Evolutionary conservation across 2,113 vertebrate genomes (phyloP).

Genomic region (Scartelaos histophorus): DNA sequence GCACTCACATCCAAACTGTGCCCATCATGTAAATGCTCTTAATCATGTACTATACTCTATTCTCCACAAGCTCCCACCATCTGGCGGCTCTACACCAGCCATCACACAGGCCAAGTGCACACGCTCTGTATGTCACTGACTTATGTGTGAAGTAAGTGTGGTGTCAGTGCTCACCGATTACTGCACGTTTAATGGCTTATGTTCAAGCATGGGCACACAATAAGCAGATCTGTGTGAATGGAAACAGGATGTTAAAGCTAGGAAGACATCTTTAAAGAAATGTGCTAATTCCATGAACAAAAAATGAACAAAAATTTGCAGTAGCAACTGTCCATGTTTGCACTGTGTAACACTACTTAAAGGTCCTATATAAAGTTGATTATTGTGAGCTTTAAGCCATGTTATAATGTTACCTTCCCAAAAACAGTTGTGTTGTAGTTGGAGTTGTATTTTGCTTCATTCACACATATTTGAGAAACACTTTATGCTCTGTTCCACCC

Average conservation of each 20-base stretch:
- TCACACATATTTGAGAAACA: too few species aligned
- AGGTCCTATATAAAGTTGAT: too few species aligned
- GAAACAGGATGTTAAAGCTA: neutral
- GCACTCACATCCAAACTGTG: conserved; percentile 41
- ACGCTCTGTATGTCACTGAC: conserved; percentile 18
- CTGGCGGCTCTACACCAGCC: conserved; percentile 32
- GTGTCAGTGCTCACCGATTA: neutral
- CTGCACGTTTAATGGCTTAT: neutral
- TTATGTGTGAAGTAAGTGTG: conserved; percentile 11
- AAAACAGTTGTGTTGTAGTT: too few species aligned
- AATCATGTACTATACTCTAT: conserved; percentile 23
- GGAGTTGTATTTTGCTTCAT: too few species aligned
- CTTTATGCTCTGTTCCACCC: too few species aligned
- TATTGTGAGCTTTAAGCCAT: too few species aligned
- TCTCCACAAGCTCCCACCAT: conserved; percentile 34
- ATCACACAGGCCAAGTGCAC: conserved; percentile 16
- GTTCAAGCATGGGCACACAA: neutral
- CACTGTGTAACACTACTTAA: too few species aligned
- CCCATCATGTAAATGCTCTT: conserved; percentile 46
- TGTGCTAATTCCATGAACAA: too few species aligned
- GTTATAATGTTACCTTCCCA: too few species aligned
- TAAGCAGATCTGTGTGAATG: neutral
- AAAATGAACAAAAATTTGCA: too few species aligned
- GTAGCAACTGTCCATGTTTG: too few species aligned
- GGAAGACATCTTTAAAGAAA: too few species aligned